Percentiles rank a stretch among this genome's conserved stretches.
phyloP scores from a whole-genome alignment of 2,797 vertebrate genomes.

The Lates japonicus region DNA sequence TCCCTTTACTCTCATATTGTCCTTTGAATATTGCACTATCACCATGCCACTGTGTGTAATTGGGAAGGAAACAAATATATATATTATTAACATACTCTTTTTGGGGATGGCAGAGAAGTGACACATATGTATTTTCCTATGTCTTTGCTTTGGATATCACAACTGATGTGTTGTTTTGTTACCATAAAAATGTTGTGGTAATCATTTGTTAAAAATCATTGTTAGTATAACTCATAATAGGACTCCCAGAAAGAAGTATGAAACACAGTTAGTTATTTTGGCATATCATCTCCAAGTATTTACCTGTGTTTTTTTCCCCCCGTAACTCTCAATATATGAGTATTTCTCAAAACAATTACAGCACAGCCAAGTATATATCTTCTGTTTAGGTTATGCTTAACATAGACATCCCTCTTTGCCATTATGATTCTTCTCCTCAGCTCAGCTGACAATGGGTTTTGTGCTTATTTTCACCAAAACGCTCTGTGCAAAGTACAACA shows the following conservation, averaged over 20 bases:
- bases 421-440: conserved; percentile 87
- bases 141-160: conserved; percentile 75
- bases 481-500: conserved; percentile 96
- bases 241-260: conserved; percentile 59
- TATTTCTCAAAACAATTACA: conserved; percentile 66
- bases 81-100: conserved; percentile 61
- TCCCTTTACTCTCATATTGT: conserved; percentile 48
- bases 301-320: conserved; percentile 41
- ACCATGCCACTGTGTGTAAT: conserved; percentile 63
- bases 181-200: conserved; percentile 47
- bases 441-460: conserved; percentile 92
- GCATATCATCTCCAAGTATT: conserved; percentile 62
- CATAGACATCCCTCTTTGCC: conserved; percentile 72
- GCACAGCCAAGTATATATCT: conserved; percentile 70
- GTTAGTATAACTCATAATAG: conserved; percentile 69
- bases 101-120: conserved; percentile 61
- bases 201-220: conserved; percentile 51
- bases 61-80: conserved; percentile 62
- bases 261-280: conserved; percentile 66
- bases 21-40: conserved; percentile 73
- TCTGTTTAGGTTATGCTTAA: conserved; percentile 67
- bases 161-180: conserved; percentile 53
- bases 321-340: conserved; percentile 65
- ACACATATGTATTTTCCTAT: conserved; percentile 38
- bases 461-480: conserved; percentile 99